phyloP scores from a whole-genome alignment of 2,113 vertebrate genomes.

The Heptranchias perlo region DNA sequence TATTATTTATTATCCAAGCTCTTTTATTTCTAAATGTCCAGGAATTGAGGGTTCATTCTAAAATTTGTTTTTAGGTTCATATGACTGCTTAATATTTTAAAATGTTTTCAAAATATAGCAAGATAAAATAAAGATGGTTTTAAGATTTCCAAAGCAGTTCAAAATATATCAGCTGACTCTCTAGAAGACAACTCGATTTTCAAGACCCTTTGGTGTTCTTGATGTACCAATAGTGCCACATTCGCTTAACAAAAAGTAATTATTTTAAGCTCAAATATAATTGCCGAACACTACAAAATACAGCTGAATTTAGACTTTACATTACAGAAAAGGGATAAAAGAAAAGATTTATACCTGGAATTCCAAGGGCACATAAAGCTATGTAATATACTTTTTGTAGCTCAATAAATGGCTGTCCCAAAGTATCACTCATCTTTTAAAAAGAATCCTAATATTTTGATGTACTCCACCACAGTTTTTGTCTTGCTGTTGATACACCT shows the following conservation, averaged over 20 bases:
- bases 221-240: too few species aligned
- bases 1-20: neutral
- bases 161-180: neutral
- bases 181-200: neutral
- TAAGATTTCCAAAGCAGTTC: neutral
- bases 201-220: neutral
- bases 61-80: neutral
- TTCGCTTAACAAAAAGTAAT: neutral
- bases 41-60: too few species aligned
- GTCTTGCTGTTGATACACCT: neutral
- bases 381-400: conserved; percentile 19
- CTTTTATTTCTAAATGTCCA: neutral
- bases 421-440: neutral
- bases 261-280: neutral
- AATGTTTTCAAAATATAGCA: neutral
- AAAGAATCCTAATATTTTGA: neutral
- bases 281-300: neutral
- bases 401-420: neutral
- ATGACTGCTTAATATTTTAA: neutral
- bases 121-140: neutral
- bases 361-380: neutral
- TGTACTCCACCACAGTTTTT: neutral
- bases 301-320: neutral
- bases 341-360: conserved; percentile 17
- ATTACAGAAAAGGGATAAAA: neutral